These are phyloP conservation scores for Esox masquinongy DNA, from an alignment of 2,797 vertebrate species.

Conservation along the genomic window DNA sequence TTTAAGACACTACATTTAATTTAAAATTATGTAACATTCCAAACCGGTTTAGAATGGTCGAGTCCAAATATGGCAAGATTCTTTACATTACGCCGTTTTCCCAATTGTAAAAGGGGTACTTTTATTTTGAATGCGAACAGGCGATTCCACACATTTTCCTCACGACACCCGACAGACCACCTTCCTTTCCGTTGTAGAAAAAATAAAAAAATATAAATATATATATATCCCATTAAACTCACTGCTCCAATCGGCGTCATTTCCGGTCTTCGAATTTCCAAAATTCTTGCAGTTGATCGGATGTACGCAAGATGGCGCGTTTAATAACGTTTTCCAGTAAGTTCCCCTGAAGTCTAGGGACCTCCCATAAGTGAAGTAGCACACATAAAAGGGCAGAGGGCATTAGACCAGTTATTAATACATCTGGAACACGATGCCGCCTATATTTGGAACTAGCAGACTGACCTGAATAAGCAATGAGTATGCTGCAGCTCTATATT, in stretches of 20 bases:
- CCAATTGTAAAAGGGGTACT: too few species aligned
- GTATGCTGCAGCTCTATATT: not conserved
- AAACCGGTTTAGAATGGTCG: too few species aligned
- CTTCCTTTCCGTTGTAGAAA: too few species aligned
- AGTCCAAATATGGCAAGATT: too few species aligned
- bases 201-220: too few species aligned
- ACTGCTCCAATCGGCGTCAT: constrained; percentile 26
- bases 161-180: too few species aligned
- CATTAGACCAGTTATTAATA: constrained; percentile 45
- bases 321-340: not conserved
- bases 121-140: too few species aligned
- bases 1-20: too few species aligned
- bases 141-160: too few species aligned
- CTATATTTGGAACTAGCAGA: constrained; percentile 44
- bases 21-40: too few species aligned
- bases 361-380: constrained; percentile 28
- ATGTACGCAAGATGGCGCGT: not conserved
- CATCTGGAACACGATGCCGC: constrained; percentile 25
- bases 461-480: constrained; percentile 25
- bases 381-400: constrained; percentile 25
- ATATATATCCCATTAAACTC: too few species aligned
- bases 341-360: not conserved
- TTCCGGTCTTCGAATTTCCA: constrained; percentile 14
- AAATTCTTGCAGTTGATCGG: not conserved
- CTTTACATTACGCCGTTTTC: too few species aligned